These are phyloP conservation scores for Pomacea maculata DNA, from an alignment of 1,140 invertebrate species.

Conservation along the genomic window DNA sequence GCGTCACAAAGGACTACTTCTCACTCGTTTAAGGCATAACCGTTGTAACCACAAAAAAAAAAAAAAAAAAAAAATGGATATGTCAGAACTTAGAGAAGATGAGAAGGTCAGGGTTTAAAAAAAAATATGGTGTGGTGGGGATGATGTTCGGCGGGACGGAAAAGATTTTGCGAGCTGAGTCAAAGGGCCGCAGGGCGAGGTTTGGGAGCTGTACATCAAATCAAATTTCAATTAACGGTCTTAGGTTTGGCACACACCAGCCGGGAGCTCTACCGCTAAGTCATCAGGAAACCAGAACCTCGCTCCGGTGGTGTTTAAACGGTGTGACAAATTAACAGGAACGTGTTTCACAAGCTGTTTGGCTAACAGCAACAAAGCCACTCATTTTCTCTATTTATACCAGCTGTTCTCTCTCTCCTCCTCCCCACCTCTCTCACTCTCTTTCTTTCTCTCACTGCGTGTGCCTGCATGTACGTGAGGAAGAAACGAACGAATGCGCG, in stretches of 20 bases:
- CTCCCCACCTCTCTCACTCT: not conserved
- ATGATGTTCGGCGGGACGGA: no score
- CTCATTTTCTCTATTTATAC: not conserved
- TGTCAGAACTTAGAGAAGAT: not conserved
- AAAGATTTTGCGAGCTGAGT: no score
- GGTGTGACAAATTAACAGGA: slow-evolving; percentile 24
- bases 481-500: not conserved
- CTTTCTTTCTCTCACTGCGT: not conserved
- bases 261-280: not conserved
- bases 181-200: no score
- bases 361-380: slow-evolving; percentile 15
- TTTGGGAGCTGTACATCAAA: not conserved
- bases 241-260: no score
- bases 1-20: no score
- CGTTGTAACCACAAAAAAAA: not conserved
- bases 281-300: not conserved
- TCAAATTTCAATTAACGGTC: slow-evolving; percentile 10
- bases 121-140: no score
- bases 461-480: not conserved
- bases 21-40: no score
- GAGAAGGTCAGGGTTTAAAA: no score
- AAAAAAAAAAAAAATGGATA: not conserved
- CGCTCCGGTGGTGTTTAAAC: slow-evolving; percentile 12
- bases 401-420: slow-evolving; percentile 9
- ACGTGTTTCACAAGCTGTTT: slow-evolving; percentile 23